A percentile compares a stretch with the other conserved stretches of the same genome.
These are phyloP conservation scores for Elachura formosa DNA, from an alignment of 2,113 vertebrate species.

Conservation along the genomic window DNA sequence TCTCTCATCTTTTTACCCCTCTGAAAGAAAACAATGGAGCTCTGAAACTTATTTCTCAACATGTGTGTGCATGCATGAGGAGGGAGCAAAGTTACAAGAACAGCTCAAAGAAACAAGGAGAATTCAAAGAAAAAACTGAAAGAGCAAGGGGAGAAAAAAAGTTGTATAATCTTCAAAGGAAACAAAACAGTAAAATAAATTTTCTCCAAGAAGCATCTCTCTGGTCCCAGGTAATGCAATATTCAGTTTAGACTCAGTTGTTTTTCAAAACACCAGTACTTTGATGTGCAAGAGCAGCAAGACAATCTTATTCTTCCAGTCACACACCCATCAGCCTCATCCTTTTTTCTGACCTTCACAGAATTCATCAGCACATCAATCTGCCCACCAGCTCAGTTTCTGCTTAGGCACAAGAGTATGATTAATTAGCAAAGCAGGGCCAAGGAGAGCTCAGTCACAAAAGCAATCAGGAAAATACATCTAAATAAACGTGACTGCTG, in stretches of 20 bases:
- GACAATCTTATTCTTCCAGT: not conserved
- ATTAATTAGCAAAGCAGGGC: not conserved
- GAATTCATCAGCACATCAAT: not conserved
- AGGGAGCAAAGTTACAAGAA: not conserved
- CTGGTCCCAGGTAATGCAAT: not conserved
- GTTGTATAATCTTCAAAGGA: not conserved
- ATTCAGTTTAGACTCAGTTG: not conserved
- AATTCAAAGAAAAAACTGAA: not conserved
- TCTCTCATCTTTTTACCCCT: not conserved
- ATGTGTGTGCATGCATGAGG: accelerated
- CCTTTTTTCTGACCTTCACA: not conserved
- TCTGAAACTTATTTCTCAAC: not conserved
- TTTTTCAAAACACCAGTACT: not conserved
- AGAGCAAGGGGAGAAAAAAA: not conserved
- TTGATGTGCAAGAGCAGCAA: not conserved
- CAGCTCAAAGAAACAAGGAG: not conserved
- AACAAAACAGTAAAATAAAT: not conserved
- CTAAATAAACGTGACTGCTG: not conserved
- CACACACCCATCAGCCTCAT: not conserved
- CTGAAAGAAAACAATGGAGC: not conserved
- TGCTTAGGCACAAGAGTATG: not conserved
- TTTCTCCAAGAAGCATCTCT: not conserved
- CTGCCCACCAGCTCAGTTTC: not conserved
- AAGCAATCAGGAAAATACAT: not conserved
- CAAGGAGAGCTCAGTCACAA: not conserved